Base-by-base conservation (phyloP, 2,888 invertebrate species). In the Sturmia bella region DNA sequence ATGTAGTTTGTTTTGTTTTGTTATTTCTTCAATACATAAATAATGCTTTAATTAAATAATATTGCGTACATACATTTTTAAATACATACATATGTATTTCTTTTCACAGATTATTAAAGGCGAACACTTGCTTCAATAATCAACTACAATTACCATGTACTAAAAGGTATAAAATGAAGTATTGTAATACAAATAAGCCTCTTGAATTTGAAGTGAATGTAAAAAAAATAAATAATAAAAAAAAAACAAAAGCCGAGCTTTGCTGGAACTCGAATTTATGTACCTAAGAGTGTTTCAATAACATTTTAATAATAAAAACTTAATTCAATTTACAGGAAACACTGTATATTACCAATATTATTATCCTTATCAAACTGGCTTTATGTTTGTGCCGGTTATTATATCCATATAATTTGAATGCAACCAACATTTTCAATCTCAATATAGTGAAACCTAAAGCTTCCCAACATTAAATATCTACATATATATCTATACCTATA, bases 261-360 rank as follows among this genome's bases (percentile, higher is more conserved):
- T 57, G 48, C n/a, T 52, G 17, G 37, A 45, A 19, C 27, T 3
- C 13, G 0, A 63, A 32, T 19, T 24, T 45, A 13, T 3, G n/a
- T n/a, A n/a, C n/a, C n/a, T n/a, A n/a, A n/a, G 4, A n/a, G 13
- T n/a, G 4, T 27, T 27, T 69, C 11, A 17, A 39, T 21, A 32
- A 52, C 15, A 24, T 1, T 52, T 24, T 27, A 37, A 24, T n/a
- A 32, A 48, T 19, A 21, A 1, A 41, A 56, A 12, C 21, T 37
- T 52, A 27, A 69, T 79, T 50, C 56, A 78, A 66, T 73, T 85
- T 85, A 24, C 85, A 85, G 85, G 85, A 59, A 86, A 86, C 85
- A 89, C 86, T 86, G 88, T 87, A 69, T 88, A 89, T 84, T 89
- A 89, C 86, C 89, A 89, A 87, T 88, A 86, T 85, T 88, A 70